phyloP scores from a whole-genome alignment of 2,797 vertebrate genomes.

The Anisognathus igniventris region DNA sequence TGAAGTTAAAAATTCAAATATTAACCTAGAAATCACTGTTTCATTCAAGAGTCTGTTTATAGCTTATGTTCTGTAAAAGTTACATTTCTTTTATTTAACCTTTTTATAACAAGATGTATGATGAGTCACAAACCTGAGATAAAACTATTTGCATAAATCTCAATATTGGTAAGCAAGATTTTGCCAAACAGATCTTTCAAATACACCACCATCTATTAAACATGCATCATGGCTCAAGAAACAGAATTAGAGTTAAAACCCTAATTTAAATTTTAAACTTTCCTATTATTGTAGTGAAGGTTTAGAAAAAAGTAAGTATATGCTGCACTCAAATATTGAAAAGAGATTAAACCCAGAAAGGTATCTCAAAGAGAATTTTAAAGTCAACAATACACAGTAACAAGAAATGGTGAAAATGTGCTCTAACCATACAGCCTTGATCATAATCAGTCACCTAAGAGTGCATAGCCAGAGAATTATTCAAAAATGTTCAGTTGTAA shows the following conservation, averaged over 20 bases:
- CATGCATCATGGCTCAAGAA: neutral
- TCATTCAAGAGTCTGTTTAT: slow-evolving; percentile 58
- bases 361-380: neutral
- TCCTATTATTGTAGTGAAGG: neutral
- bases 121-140: neutral
- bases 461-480: neutral
- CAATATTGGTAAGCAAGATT: neutral
- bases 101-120: neutral
- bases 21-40: slow-evolving; percentile 71
- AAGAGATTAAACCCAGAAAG: neutral
- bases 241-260: neutral
- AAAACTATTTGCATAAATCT: neutral
- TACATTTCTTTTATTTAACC: neutral
- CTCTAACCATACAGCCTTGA: neutral
- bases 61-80: neutral
- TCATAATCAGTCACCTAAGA: neutral
- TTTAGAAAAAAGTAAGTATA: neutral
- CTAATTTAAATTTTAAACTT: slow-evolving; percentile 8
- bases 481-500: neutral
- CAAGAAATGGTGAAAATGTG: neutral
- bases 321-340: neutral
- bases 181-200: neutral
- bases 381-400: neutral
- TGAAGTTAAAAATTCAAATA: slow-evolving; percentile 72
- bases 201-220: neutral